Conservation (phyloP, 2,888 invertebrate species). For the Cetonia aurata region DNA sequence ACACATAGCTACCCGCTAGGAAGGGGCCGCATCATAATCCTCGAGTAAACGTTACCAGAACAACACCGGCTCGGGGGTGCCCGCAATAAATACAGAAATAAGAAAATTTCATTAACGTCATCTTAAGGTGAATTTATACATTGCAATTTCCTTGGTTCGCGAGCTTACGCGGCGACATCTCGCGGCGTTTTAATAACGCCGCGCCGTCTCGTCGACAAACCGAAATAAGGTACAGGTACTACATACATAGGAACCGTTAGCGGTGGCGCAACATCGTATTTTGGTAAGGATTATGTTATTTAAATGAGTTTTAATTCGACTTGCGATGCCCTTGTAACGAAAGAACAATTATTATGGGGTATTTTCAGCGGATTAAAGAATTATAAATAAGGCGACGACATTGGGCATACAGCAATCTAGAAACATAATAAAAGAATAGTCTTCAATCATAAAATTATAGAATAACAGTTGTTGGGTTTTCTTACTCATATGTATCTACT, state of each 20-base stretch:
- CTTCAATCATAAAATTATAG: too few species aligned
- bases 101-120: conserved; percentile 72
- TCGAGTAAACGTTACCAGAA: conserved; percentile 55
- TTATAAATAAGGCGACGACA: neutral
- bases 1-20: conserved; percentile 27
- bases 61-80: conserved; percentile 51
- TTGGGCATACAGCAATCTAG: too few species aligned
- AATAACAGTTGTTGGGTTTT: too few species aligned
- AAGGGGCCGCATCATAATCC: conserved; percentile 58
- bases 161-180: conserved; percentile 62
- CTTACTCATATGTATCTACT: too few species aligned
- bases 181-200: conserved; percentile 64
- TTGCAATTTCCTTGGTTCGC: conserved; percentile 68
- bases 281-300: conserved; percentile 62
- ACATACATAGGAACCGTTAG: neutral
- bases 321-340: conserved; percentile 58
- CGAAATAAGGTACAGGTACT: conserved; percentile 31
- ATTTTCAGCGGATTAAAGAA: conserved; percentile 55
- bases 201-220: conserved; percentile 39
- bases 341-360: conserved; percentile 61
- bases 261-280: conserved; percentile 17
- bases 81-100: conserved; percentile 67
- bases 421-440: too few species aligned
- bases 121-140: conserved; percentile 71
- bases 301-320: conserved; percentile 65